These are phyloP conservation scores for Apolygus lucorum DNA, from an alignment of 1,140 invertebrate species.

Conservation along the genomic window DNA sequence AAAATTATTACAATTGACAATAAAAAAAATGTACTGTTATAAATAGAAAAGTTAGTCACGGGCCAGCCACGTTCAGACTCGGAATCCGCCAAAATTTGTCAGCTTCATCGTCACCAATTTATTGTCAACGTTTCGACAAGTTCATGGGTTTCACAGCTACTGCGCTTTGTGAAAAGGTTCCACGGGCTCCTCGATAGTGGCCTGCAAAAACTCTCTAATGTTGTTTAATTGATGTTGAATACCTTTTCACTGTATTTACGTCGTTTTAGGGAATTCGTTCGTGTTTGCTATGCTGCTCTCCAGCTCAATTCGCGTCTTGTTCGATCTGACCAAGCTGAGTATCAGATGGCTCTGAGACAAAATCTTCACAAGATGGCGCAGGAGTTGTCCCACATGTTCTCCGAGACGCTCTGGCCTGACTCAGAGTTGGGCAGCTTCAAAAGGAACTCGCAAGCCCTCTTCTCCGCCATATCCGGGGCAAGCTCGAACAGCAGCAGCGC, in stretches of 20 bases:
- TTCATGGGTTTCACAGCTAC: too few species aligned
- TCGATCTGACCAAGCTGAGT: constrained; percentile 74
- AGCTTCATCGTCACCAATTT: too few species aligned
- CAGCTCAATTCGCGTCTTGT: constrained; percentile 81
- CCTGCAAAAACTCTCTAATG: too few species aligned
- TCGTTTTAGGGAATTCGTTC: constrained; percentile 70
- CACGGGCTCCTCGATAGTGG: too few species aligned
- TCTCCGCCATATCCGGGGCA: constrained; percentile 57
- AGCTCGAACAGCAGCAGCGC: constrained; percentile 50
- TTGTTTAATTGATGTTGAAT: constrained; percentile 7
- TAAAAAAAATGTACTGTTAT: too few species aligned
- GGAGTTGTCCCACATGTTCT: constrained; percentile 60
- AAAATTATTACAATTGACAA: too few species aligned
- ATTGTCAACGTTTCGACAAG: too few species aligned
- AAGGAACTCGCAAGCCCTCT: constrained; percentile 56
- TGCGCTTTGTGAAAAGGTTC: too few species aligned
- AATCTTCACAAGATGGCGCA: constrained; percentile 80
- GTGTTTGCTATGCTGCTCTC: constrained; percentile 74
- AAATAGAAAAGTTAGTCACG: too few species aligned
- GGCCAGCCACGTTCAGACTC: too few species aligned
- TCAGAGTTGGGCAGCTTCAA: constrained; percentile 51
- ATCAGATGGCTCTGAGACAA: constrained; percentile 72
- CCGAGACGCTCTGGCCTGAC: constrained; percentile 57
- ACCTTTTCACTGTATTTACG: constrained; percentile 29
- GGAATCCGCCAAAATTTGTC: too few species aligned